Conservation (phyloP, 2,888 invertebrate genomes). For the Phyllotreta striolata region DNA sequence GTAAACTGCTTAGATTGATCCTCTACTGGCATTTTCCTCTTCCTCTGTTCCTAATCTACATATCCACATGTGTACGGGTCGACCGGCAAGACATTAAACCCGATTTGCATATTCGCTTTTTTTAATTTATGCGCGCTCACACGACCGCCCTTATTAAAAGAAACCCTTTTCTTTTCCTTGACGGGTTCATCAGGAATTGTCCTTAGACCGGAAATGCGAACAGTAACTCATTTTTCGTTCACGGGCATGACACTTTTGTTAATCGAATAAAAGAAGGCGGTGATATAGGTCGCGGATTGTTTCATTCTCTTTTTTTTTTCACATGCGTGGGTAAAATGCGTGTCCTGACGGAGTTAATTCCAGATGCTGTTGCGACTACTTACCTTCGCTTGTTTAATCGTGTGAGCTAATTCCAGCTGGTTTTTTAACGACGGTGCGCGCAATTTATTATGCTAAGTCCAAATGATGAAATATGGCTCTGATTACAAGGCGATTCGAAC, state of each 20-base stretch:
- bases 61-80: conserved; percentile 50
- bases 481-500: too few relatives aligned
- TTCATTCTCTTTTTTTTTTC: conserved; percentile 18
- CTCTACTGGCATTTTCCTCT: too few relatives aligned
- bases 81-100: conserved; percentile 51
- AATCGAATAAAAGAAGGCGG: conserved; percentile 44
- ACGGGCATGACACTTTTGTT: conserved; percentile 54
- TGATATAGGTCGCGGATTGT: conserved; percentile 27
- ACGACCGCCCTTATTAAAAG: conserved; percentile 36
- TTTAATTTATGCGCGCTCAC: conserved; percentile 57
- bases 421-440: conserved; percentile 4
- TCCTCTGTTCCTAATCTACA: conserved; percentile 46
- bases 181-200: conserved; percentile 52
- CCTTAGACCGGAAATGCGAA: conserved; percentile 48
- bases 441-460: too few relatives aligned
- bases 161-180: conserved; percentile 42
- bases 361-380: conserved; percentile 7
- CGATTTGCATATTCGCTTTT: conserved; percentile 53
- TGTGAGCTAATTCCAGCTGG: conserved; percentile 8
- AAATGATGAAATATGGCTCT: too few relatives aligned
- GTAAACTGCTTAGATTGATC: neutral
- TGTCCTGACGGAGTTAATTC: conserved; percentile 19
- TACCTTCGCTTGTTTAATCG: too few relatives aligned
- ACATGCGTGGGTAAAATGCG: conserved; percentile 18
- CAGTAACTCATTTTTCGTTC: conserved; percentile 54